Base-by-base conservation (phyloP, 2,888 invertebrate genomes). In the Diadegma fenestrale region DNA sequence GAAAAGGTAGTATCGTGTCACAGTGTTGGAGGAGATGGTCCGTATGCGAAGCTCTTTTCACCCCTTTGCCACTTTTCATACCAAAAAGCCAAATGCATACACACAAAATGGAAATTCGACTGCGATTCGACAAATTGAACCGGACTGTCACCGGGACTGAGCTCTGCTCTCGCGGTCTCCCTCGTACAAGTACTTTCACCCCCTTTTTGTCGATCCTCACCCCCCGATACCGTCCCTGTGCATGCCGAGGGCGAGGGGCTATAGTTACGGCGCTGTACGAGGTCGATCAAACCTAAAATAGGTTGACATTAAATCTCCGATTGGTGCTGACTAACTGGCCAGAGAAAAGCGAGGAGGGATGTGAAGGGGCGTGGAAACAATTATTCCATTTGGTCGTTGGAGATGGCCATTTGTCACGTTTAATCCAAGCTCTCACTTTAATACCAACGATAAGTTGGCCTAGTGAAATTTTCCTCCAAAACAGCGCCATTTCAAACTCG, bases 111-210 rank as follows among this genome's bases (percentile, higher is more conserved):
- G 54, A 77, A 71, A 63, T 66, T 76, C 69, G 45, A 58, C 45
- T 68, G 75, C 51, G 68, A 82, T 71, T 71, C 81, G 76, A 76
- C 69, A 82, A 82, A 82, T 82, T 82, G 76, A 69, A 76, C 41
- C 76, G 69, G 81, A 75, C 81, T 82, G 81, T 76, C 76, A 63
- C 76, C 41, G 19, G 54, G 19, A 73, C 45, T 19, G 63, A 17
- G 45, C 72, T 19, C 26, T n/a, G n/a, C n/a, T 51, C 54, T n/a
- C 69, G 33, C 33, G 48, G 26, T 75, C 61, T 54, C 72, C 10
- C 43, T 64, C 45, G 64, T 71, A 77, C 69, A 69, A 81, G 76
- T 61, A 45, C 69, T 37, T 30, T 51, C 22, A 30, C 2, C 63
- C 48, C 19, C 19, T 19, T 61, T 14, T 12, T 30, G 33, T 8